These are phyloP conservation scores for Hylomyscus alleni DNA, from an alignment of 2,797 vertebrate genomes.

Conservation along the genomic window DNA sequence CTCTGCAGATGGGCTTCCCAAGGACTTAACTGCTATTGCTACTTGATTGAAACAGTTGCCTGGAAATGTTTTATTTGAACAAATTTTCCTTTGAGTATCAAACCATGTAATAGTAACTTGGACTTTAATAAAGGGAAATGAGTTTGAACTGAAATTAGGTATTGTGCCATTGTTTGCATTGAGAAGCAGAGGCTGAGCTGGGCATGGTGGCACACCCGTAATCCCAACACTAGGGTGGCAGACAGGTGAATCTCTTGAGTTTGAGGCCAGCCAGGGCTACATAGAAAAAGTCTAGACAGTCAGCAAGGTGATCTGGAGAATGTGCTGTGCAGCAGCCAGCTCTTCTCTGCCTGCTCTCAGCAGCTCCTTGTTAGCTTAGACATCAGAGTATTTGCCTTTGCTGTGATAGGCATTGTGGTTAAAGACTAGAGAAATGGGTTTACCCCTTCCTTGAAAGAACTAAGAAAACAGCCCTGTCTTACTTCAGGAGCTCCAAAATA, in stretches of 20 bases:
- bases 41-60: constrained; percentile 84
- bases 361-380: neutral
- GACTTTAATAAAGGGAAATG: constrained; percentile 89
- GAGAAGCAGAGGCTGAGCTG: constrained; percentile 9
- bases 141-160: constrained; percentile 83
- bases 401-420: neutral
- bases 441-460: neutral
- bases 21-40: constrained; percentile 79
- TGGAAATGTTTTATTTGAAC: constrained; percentile 86
- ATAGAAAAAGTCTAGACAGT: neutral
- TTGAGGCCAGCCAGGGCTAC: neutral
- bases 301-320: neutral
- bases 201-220: neutral
- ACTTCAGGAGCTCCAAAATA: neutral
- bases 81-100: constrained; percentile 88
- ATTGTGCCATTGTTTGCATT: constrained; percentile 53
- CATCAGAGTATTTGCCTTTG: neutral
- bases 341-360: neutral
- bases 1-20: constrained; percentile 83
- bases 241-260: neutral
- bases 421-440: neutral
- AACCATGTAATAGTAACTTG: constrained; percentile 81
- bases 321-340: neutral
- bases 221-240: neutral
- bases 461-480: neutral